These are phyloP conservation scores for Manis javanica DNA, from an alignment of 2,797 vertebrate species.

Conservation along the genomic window DNA sequence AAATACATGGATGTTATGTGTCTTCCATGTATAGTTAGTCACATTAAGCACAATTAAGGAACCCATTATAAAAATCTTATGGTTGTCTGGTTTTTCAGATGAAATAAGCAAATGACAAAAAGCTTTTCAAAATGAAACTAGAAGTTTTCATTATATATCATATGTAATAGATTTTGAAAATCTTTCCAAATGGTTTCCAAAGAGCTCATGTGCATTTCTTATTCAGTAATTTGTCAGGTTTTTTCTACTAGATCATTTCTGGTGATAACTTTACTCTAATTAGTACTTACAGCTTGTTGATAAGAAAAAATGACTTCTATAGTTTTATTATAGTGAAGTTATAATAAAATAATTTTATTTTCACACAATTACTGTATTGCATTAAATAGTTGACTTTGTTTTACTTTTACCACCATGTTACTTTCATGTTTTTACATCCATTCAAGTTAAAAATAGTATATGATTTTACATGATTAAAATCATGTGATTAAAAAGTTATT, in stretches of 20 bases:
- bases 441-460: constrained; percentile 26
- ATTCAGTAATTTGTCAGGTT: constrained; percentile 51
- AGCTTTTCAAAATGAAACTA: constrained; percentile 67
- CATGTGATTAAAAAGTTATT: neutral
- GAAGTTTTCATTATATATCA: constrained; percentile 60
- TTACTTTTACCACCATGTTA: constrained; percentile 23
- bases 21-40: constrained; percentile 66
- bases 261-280: constrained; percentile 48
- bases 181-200: constrained; percentile 68
- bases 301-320: constrained; percentile 56
- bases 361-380: constrained; percentile 57
- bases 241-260: constrained; percentile 54
- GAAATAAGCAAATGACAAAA: constrained; percentile 68
- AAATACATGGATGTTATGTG: constrained; percentile 59
- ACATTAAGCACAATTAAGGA: constrained; percentile 32
- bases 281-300: constrained; percentile 50
- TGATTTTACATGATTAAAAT: neutral
- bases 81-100: constrained; percentile 70
- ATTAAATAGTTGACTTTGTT: constrained; percentile 65
- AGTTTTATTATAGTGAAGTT: too few species aligned
- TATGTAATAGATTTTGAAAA: constrained; percentile 68
- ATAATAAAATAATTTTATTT: constrained; percentile 56
- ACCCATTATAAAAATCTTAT: constrained; percentile 76
- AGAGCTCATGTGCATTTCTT: constrained; percentile 57
- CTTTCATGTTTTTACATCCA: constrained; percentile 24